Evolutionary conservation across 53 echinoderm and acorn worm genomes (phyloP).

Genomic region (Holothuria leucospilota): DNA sequence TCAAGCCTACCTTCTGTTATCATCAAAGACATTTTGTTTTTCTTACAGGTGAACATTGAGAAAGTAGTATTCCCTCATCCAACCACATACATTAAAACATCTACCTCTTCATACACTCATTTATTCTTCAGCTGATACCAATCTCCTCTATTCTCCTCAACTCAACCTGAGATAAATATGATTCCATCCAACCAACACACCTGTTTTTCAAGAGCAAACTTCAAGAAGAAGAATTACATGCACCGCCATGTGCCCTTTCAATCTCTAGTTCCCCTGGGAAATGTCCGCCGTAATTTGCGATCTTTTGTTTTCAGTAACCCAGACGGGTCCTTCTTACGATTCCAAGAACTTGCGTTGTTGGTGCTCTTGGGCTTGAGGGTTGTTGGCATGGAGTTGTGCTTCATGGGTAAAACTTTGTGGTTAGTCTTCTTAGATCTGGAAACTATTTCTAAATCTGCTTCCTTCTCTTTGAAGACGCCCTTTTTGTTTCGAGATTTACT

Average conservation of each 20-base stretch:
- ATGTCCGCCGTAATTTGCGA: constrained; percentile 15
- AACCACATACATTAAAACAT: too few species aligned
- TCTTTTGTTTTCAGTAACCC: constrained; percentile 7
- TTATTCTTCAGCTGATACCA: too few species aligned
- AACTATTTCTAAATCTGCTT: constrained; percentile 21
- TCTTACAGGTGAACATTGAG: too few species aligned
- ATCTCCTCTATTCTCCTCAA: too few species aligned
- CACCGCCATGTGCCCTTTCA: background rate
- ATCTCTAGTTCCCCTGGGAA: constrained; percentile 30
- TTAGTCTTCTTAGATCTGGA: constrained; percentile 24
- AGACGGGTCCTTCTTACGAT: background rate
- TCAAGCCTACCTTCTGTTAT: too few species aligned
- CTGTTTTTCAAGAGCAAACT: too few species aligned
- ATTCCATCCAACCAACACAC: too few species aligned
- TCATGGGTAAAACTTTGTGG: constrained; percentile 32
- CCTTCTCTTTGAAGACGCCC: background rate
- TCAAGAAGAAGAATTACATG: background rate
- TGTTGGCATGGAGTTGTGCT: constrained; percentile 81
- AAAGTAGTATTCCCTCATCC: too few species aligned
- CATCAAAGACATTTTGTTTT: too few species aligned
- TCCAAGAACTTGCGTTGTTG: background rate
- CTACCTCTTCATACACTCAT: background rate
- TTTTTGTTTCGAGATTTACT: background rate
- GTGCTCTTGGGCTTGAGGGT: constrained; percentile 72
- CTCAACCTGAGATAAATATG: too few species aligned